A percentile compares a stretch with the other conserved stretches of the same genome.
phyloP scores from a whole-genome alignment of 2,797 vertebrate genomes.

The Mus minutoides region DNA sequence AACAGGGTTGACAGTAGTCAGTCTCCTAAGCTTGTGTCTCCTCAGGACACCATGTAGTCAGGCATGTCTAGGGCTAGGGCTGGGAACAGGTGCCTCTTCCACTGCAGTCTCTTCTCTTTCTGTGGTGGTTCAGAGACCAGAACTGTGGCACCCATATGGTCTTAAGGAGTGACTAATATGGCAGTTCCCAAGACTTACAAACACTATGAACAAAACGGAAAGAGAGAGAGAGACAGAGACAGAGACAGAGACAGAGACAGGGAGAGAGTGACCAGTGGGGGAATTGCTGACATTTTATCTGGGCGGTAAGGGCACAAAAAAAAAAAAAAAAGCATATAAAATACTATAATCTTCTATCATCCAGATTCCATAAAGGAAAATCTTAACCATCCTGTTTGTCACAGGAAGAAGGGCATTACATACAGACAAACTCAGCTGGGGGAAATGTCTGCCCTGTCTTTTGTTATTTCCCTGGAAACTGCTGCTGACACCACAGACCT shows the following conservation, averaged over 20 bases:
- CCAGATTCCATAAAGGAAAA: conserved; percentile 48
- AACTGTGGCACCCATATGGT: not conserved
- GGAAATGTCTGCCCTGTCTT: not conserved
- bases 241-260: not conserved
- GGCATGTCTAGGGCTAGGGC: not conserved
- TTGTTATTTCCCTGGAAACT: conserved; percentile 2
- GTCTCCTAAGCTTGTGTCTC: not conserved
- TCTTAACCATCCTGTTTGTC: not conserved
- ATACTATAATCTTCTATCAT: not conserved
- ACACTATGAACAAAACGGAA: not conserved
- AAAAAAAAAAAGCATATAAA: conserved; percentile 3
- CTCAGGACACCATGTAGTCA: not conserved
- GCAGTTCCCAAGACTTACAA: not conserved
- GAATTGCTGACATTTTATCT: conserved; percentile 43
- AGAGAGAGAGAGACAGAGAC: not conserved
- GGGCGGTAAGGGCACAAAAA: not conserved
- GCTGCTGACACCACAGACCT: not conserved
- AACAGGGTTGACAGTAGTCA: not conserved
- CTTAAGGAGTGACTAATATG: not conserved
- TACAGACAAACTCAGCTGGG: conserved; percentile 21
- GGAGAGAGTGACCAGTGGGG: not conserved
- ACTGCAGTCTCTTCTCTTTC: not conserved
- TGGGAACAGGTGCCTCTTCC: not conserved
- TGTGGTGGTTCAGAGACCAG: not conserved
- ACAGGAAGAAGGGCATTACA: not conserved